phyloP scores from a whole-genome alignment of 1,140 invertebrate genomes.

The Pseudomyrmex concolor region DNA sequence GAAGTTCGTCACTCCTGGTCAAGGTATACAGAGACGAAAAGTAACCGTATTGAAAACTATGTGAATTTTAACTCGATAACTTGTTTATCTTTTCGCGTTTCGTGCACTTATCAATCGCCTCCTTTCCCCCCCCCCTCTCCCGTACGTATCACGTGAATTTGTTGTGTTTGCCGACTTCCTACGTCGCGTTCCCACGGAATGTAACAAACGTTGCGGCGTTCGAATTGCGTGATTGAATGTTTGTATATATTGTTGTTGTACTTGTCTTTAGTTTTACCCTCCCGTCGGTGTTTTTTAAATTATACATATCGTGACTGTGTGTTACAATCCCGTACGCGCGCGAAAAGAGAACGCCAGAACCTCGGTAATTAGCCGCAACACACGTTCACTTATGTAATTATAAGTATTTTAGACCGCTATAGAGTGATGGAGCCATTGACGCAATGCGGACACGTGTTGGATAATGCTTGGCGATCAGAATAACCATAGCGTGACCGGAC shows the following conservation, averaged over 20 bases:
- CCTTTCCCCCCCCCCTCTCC: too few relatives aligned
- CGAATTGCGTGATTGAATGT: conserved; percentile 57
- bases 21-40: too few relatives aligned
- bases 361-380: conserved; percentile 64
- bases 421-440: conserved; percentile 65
- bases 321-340: conserved; percentile 8
- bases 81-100: too few relatives aligned
- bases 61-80: too few relatives aligned
- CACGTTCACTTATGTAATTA: conserved; percentile 60
- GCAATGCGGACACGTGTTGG: conserved; percentile 68
- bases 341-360: conserved; percentile 6
- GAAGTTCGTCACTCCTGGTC: too few relatives aligned
- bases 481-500: conserved; percentile 68
- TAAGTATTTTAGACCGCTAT: conserved; percentile 52
- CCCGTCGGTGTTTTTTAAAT: conserved; percentile 22
- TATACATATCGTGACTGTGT: conserved; percentile 15
- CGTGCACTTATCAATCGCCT: too few relatives aligned
- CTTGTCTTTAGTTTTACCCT: conserved; percentile 32
- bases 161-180: conserved; percentile 33
- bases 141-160: conserved; percentile 11
- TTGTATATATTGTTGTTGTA: conserved; percentile 29
- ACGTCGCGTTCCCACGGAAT: conserved; percentile 20
- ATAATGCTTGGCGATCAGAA: conserved; percentile 59
- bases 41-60: too few relatives aligned
- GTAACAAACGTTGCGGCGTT: conserved; percentile 43